Evolutionary conservation across 2,888 invertebrate genomes (phyloP), one percentile per base, ranked within the genome.

Genomic region (Cepaea hortensis): DNA sequence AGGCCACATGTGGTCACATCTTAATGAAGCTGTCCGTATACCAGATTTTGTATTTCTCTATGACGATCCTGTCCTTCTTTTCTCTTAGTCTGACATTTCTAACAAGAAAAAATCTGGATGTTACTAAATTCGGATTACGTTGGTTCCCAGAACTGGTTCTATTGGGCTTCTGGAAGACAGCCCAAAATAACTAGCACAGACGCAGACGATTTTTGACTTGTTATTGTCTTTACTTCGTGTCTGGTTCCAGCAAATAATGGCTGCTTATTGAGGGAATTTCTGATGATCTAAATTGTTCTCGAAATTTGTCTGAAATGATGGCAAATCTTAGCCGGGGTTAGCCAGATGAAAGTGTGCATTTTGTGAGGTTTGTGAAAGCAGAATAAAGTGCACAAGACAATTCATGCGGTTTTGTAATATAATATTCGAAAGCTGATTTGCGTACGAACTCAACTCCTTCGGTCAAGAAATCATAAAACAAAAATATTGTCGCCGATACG

Each of bases 141-240:
- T 13, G 23, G 13, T n/a, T 23, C 23, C 23, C 11, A 61, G 23
- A 11, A 61, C 61, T 61, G 77, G 77, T 61, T 55, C 20, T 61
- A 79, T 79, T 61, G 61, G 23, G 77, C 3, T 61, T 4, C n/a
- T 23, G 23, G 20, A 55, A 61, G 55, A 15, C 20, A n/a, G 6
- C 77, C 61, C 61, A 61, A 79, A 79, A 79, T 79, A 61, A 79
- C n/a, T 79, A n/a, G 9, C 13, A 13, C 13, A n/a, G 77, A 79
- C 77, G 77, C 61, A 79, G 61, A 9, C 77, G 2, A 20, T 35
- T 68, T 79, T 79, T 79, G 61, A 79, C 61, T 79, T 79, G 77
- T 61, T 79, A 79, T 79, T 79, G 77, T 79, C 55, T 79, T 61
- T 61, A n/a, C 48, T 79, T 23, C 61, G 0, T 23, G 61, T 79